Evolutionary conservation across 92 coral and sea anemone species (phyloP), one percentile per base, ranked within the genome.

Genomic region (Umimayanthus kanabou): DNA sequence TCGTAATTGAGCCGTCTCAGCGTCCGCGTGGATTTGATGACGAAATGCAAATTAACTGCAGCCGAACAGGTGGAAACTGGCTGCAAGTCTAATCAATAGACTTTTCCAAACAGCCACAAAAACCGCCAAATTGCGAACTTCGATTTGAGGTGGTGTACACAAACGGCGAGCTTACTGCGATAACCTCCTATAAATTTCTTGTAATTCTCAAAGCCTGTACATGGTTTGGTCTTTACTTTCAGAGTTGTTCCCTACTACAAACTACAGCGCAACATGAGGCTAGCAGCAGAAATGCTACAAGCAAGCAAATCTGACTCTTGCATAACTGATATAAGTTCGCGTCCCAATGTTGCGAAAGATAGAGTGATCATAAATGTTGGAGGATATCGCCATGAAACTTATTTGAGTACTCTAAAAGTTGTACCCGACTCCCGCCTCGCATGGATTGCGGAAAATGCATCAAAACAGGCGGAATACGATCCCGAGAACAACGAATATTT

Each of bases 401-500:
- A 93, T 90, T 86, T 97, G 73, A 97, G 99, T 76, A 97, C 99
- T 20, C 94, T 97, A 20, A 89, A 93, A 76, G 98, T 95, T 73
- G 96, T 97, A 20, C 99, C 99, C 25, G 99, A 95, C 61, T 95
- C 99, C 14, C 89, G 99, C 82, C 93, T 97, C 0, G 95, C 97
- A 3, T 97, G 99, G 99, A 94, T 97, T n/a, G 99, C 97, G 6
- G 99, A 97, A 85, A 95, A 94, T 72, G 94, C 98, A 5, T 93
- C 98, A 13, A 95, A 95, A 76, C 95, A 93, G 30, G 96, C 96
- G 78, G 98, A 95, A 30, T 95, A 95, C 85, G 98, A 95, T 79
- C 95, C 96, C 25, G 96, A 94, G 53, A 95, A 94, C 40, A 95
- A 96, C 90, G 99, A 97, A 75, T 92, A 92, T 50, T 97, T 95